Conservation (phyloP, 2,888 invertebrate species). For the Arge pagana region DNA sequence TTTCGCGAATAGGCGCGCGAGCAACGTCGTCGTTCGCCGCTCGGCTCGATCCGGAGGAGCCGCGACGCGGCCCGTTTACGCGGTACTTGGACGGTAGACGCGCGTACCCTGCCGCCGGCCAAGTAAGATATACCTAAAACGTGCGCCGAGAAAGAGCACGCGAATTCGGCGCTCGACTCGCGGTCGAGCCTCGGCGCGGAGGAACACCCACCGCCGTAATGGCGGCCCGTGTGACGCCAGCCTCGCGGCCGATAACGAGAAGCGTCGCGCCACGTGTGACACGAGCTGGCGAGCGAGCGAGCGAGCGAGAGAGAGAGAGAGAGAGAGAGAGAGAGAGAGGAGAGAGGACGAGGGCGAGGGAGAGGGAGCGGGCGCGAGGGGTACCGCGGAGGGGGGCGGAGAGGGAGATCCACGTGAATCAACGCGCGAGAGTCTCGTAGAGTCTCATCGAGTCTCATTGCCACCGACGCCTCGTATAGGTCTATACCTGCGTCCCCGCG, state of each 20-base stretch:
- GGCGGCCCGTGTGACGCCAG: constrained; percentile 20
- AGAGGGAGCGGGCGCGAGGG: not conserved
- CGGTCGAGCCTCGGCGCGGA: constrained; percentile 9
- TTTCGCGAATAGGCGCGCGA: not conserved
- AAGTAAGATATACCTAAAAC: no score
- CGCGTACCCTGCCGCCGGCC: no score
- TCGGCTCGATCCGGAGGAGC: no score
- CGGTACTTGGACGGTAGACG: no score
- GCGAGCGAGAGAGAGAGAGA: not conserved
- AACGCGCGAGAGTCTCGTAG: no score
- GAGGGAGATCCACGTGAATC: not conserved
- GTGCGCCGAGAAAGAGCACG: no score
- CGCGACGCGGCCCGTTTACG: no score
- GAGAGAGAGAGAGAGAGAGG: not conserved
- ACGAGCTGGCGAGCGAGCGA: constrained; percentile 2
- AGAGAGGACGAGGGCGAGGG: not conserved
- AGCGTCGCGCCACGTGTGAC: constrained; percentile 24
- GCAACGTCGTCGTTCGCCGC: not conserved
- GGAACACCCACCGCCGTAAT: constrained; percentile 6
- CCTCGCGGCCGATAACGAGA: constrained; percentile 21
- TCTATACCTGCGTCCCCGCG: no score
- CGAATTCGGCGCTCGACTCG: no score
- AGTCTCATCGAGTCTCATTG: no score
- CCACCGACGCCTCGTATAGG: no score
- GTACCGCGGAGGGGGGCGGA: not conserved